Conservation (phyloP, 2,797 vertebrate genomes). For the Malacoraja senta region DNA sequence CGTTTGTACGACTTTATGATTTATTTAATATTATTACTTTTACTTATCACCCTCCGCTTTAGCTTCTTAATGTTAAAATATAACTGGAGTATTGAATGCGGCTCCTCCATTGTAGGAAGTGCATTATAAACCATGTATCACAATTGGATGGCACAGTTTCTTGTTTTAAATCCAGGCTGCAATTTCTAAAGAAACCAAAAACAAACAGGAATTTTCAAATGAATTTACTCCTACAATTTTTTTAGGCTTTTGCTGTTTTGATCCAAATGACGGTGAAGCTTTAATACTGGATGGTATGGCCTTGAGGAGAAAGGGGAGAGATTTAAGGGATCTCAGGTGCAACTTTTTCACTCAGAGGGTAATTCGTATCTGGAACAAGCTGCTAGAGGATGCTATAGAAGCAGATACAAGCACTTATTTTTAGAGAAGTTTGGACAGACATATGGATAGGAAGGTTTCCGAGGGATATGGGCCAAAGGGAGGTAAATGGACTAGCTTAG, state of each 20-base stretch:
- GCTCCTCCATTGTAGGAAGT: neutral
- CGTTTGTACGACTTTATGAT: neutral
- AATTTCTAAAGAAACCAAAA: neutral
- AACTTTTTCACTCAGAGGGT: no score
- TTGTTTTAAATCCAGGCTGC: neutral
- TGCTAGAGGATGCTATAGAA: no score
- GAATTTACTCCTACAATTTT: neutral
- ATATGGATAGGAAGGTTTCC: no score
- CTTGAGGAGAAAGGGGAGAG: no score
- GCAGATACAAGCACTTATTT: no score
- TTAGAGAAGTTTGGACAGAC: no score
- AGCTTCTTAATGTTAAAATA: neutral
- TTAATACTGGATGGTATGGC: no score
- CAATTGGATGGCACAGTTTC: neutral
- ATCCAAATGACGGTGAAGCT: neutral
- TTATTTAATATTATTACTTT: constrained; percentile 1
- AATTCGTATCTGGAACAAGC: no score
- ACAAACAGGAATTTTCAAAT: neutral
- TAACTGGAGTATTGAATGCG: neutral
- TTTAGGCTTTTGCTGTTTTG: neutral
- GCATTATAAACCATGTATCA: neutral
- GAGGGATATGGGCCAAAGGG: no score
- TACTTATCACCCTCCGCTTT: neutral
- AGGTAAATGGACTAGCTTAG: no score
- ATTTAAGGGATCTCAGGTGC: no score